Evolutionary conservation across 2,797 vertebrate genomes (phyloP).

Genomic region (Brotula barbata): DNA sequence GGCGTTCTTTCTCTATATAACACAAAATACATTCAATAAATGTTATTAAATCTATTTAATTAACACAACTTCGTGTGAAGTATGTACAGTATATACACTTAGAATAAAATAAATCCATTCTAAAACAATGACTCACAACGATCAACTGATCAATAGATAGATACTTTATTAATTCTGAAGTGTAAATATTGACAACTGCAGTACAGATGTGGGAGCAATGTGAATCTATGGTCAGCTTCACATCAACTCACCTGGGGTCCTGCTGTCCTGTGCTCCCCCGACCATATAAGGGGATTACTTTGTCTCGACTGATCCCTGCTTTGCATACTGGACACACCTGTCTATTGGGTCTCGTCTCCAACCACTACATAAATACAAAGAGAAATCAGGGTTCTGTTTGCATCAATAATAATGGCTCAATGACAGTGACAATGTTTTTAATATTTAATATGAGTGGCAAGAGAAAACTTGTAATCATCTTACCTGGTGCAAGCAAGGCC

Average conservation of each 20-base stretch:
- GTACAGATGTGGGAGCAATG: not conserved
- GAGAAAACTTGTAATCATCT: constrained; percentile 57
- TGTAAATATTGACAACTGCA: not conserved
- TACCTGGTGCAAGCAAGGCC: constrained; percentile 99
- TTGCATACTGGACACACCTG: constrained; percentile 99
- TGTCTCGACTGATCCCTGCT: constrained; percentile 97
- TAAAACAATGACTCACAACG: no score
- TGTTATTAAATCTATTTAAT: not conserved
- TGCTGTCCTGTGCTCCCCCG: constrained; percentile 95
- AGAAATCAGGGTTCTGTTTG: not conserved
- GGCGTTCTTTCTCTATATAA: constrained; percentile 92
- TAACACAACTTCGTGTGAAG: not conserved
- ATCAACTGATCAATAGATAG: no score
- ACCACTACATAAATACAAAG: constrained; percentile 81
- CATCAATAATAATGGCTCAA: not conserved
- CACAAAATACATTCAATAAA: not conserved
- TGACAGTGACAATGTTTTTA: not conserved
- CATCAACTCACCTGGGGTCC: constrained; percentile 87
- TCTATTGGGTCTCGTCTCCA: constrained; percentile 96
- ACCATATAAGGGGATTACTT: constrained; percentile 97
- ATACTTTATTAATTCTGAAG: no score
- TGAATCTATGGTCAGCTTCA: not conserved
- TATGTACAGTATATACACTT: not conserved
- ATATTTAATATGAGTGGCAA: constrained; percentile 2
- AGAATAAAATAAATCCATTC: no score